Evolutionary conservation across 2,797 vertebrate species (phyloP).

Genomic region (Hylomyscus alleni): DNA sequence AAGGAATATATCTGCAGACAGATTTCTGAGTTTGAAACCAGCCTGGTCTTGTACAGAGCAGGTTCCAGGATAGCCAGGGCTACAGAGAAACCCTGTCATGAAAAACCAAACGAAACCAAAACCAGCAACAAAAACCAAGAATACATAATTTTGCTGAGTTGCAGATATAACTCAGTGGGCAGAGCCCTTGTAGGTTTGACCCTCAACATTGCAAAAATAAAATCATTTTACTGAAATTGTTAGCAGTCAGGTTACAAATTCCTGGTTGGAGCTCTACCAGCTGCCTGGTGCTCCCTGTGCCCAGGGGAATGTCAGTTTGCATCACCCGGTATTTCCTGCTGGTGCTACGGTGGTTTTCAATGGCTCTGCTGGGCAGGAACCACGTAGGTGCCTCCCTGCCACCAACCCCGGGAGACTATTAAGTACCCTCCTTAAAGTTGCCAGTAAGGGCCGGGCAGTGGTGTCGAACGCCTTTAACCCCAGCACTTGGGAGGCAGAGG

Average conservation of each 20-base stretch:
- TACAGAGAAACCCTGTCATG: not conserved
- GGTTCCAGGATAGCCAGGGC: not conserved
- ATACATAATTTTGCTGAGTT: not conserved
- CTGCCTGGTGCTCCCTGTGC: not conserved
- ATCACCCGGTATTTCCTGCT: no score
- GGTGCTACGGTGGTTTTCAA: rapidly evolving
- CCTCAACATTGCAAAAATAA: not conserved
- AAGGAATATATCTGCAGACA: not conserved
- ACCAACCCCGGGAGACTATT: not conserved
- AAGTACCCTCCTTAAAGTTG: not conserved
- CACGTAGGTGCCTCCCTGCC: rapidly evolving
- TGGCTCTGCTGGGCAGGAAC: not conserved
- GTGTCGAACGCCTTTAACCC: no score
- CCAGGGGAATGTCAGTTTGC: no score
- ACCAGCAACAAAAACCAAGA: not conserved
- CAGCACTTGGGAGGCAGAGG: no score
- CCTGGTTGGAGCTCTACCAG: not conserved
- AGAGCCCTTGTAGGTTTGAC: not conserved
- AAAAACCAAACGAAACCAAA: not conserved
- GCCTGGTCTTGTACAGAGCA: not conserved
- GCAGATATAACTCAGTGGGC: not conserved
- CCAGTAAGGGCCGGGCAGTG: not conserved
- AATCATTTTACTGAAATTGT: not conserved
- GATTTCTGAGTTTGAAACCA: not conserved
- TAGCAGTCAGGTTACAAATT: not conserved